Conservation (phyloP, 2,797 vertebrate species). For the Pipistrellus pipistrellus region DNA sequence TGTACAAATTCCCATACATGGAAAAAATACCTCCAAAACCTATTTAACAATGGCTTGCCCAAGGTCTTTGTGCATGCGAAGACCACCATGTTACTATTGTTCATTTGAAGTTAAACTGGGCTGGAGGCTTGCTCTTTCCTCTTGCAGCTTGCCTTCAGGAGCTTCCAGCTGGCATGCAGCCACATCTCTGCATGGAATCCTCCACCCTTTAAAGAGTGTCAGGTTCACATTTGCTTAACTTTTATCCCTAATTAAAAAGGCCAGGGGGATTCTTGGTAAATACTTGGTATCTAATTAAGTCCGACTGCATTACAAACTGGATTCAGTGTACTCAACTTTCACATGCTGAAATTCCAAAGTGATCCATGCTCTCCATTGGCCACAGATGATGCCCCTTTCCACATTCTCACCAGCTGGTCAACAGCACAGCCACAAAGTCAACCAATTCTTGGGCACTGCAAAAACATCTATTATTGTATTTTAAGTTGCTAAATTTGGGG, state of each 20-base stretch:
- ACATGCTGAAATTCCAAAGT: conserved; percentile 71
- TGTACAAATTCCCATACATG: neutral
- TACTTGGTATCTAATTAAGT: conserved; percentile 72
- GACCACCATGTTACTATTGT: neutral
- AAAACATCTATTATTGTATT: neutral
- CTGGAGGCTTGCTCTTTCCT: neutral
- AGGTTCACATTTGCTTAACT: conserved; percentile 69
- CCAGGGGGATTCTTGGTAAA: conserved; percentile 73
- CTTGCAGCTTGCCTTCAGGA: conserved; percentile 26
- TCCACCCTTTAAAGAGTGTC: conserved; percentile 55
- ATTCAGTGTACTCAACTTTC: conserved; percentile 5
- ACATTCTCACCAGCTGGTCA: neutral
- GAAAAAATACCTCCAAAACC: conserved; percentile 24
- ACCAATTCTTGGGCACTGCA: neutral
- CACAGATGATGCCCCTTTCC: conserved; percentile 14
- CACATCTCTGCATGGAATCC: conserved; percentile 62
- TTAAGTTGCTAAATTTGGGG: neutral
- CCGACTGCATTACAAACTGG: conserved; percentile 66
- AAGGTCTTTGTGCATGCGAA: conserved; percentile 1
- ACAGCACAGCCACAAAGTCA: neutral
- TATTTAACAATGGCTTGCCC: neutral
- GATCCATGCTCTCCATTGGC: neutral
- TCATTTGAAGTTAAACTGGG: neutral
- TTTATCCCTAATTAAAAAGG: conserved; percentile 73
- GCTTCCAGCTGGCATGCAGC: conserved; percentile 39